phyloP scores from a whole-genome alignment of 2,888 invertebrate species.

The Gonocerus acuteangulatus region DNA sequence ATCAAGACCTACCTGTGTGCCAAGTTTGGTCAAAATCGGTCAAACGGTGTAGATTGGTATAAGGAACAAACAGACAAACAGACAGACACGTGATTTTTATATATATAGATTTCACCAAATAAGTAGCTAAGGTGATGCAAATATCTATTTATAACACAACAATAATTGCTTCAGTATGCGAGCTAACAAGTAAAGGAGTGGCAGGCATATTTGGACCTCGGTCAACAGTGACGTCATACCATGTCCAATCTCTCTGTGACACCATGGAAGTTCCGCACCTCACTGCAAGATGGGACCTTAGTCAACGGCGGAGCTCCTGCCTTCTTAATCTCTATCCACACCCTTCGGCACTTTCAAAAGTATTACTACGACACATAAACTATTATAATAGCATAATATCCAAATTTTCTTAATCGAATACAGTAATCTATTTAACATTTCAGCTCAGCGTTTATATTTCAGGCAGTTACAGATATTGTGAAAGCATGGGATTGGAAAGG shows the following conservation, averaged over 20 bases:
- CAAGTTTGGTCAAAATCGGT: no score
- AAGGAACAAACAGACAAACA: no score
- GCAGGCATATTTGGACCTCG: constrained; percentile 51
- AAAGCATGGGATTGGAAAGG: constrained; percentile 49
- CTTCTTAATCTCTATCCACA: constrained; percentile 50
- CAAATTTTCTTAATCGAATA: no score
- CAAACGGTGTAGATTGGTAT: no score
- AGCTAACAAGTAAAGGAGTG: constrained; percentile 46
- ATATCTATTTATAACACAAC: no score
- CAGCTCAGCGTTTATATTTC: not conserved
- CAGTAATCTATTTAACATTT: no score
- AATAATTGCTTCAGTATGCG: no score
- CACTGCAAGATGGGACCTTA: constrained; percentile 48
- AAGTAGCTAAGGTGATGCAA: no score
- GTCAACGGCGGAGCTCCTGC: constrained; percentile 40
- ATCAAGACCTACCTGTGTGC: no score
- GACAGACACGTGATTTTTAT: no score
- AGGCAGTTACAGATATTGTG: constrained; percentile 43
- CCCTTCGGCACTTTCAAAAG: constrained; percentile 46
- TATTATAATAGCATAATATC: no score
- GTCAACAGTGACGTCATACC: constrained; percentile 46
- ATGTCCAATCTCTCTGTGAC: constrained; percentile 51
- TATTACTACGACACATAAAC: constrained; percentile 34
- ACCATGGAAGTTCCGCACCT: constrained; percentile 51
- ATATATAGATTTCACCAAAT: no score